These are phyloP conservation scores for Amblyjoppa fuscipennis DNA, from an alignment of 2,888 invertebrate species.

Conservation along the genomic window DNA sequence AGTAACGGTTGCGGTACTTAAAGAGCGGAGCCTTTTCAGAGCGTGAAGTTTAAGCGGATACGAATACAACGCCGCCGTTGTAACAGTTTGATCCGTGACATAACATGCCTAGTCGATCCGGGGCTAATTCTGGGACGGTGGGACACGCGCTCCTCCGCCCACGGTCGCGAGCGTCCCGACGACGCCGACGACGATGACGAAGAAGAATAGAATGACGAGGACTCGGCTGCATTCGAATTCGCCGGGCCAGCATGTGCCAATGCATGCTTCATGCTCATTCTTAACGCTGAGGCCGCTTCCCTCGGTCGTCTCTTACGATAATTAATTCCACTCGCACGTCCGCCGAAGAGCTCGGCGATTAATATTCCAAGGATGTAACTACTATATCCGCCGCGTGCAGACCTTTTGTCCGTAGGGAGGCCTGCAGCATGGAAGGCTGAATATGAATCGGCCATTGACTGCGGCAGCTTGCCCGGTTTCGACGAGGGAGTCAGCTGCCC, in stretches of 20 bases:
- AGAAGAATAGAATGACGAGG: conserved; percentile 55
- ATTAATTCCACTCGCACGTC: conserved; percentile 61
- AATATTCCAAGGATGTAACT: conserved; percentile 73
- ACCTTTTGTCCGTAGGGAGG: conserved; percentile 71
- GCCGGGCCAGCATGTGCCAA: background rate
- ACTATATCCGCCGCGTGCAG: conserved; percentile 76
- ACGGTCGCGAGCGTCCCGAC: conserved; percentile 50
- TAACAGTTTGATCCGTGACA: conserved; percentile 35
- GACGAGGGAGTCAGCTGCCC: conserved; percentile 67
- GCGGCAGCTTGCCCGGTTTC: conserved; percentile 45
- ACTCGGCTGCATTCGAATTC: conserved; percentile 55
- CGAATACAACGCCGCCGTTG: background rate
- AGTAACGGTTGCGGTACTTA: background rate
- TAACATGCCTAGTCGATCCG: conserved; percentile 42
- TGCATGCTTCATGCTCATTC: conserved; percentile 31
- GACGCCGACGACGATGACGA: conserved; percentile 54
- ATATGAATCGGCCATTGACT: conserved; percentile 78
- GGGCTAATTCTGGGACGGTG: conserved; percentile 38
- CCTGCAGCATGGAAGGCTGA: conserved; percentile 73
- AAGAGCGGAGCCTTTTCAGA: conserved; percentile 12
- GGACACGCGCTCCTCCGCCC: conserved; percentile 41
- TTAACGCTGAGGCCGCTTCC: conserved; percentile 17
- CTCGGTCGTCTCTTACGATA: conserved; percentile 50
- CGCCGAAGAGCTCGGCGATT: conserved; percentile 66
- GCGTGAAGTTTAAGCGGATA: background rate